These are phyloP conservation scores for Chaetophractus vellerosus DNA, from an alignment of 2,797 vertebrate species.

Conservation along the genomic window DNA sequence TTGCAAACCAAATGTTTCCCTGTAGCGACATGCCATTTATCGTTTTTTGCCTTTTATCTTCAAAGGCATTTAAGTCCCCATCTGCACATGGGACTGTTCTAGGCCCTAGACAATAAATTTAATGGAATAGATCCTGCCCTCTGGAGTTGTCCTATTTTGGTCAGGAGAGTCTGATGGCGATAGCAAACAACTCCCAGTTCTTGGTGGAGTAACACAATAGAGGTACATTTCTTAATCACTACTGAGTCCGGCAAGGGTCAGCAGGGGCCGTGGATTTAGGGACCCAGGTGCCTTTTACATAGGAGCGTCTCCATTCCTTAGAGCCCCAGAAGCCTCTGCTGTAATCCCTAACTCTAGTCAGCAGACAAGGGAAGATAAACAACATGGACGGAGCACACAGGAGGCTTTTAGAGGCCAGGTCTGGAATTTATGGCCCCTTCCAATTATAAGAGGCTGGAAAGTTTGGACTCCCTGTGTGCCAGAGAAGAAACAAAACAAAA, in stretches of 20 bases:
- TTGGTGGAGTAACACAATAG: not conserved
- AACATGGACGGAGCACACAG: not conserved
- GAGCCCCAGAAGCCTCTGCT: not conserved
- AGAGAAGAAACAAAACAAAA: not conserved
- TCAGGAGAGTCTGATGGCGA: not conserved
- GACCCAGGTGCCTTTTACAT: not conserved
- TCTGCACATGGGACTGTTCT: not conserved
- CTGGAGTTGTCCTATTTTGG: slow-evolving; percentile 24
- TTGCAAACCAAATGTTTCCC: not conserved
- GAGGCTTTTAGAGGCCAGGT: not conserved
- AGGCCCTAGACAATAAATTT: not conserved
- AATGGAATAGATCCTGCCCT: not conserved
- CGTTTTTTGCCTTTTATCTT: slow-evolving; percentile 25
- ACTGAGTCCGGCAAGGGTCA: not conserved
- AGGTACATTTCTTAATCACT: slow-evolving; percentile 47
- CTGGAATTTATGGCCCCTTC: not conserved
- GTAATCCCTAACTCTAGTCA: not conserved
- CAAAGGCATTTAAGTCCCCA: not conserved
- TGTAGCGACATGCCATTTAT: not conserved
- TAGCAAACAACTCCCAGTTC: not conserved
- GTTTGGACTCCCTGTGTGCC: not conserved
- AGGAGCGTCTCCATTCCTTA: not conserved
- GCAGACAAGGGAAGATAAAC: not conserved
- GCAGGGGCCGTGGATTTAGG: not conserved
- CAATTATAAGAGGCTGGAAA: not conserved